Conservation (phyloP, 2,888 invertebrate species). For the Brachyopa scutellaris region DNA sequence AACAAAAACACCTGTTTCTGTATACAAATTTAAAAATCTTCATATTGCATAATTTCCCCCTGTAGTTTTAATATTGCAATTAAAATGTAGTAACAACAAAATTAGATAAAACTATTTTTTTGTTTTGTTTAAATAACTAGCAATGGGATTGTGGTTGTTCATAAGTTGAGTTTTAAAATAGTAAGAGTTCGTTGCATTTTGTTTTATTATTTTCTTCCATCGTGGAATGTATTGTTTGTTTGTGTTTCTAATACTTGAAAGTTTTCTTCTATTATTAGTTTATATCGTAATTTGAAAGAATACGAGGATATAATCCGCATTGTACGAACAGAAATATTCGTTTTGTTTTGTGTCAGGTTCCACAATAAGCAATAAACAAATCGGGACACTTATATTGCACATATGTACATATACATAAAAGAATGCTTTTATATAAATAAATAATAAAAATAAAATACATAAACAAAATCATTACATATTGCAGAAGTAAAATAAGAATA, state of each 20-base stretch:
- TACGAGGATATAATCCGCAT: background rate
- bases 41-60: constrained; percentile 67
- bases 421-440: constrained; percentile 19
- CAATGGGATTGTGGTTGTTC: constrained; percentile 68
- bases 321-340: constrained; percentile 5
- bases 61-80: constrained; percentile 59
- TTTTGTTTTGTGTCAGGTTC: constrained; percentile 61
- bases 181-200: constrained; percentile 68
- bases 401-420: constrained; percentile 21
- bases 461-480: constrained; percentile 4
- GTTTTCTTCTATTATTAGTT: constrained; percentile 5
- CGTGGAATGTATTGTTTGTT: constrained; percentile 57
- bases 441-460: constrained; percentile 7
- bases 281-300: background rate
- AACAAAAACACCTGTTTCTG: constrained; percentile 40
- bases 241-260: constrained; percentile 61
- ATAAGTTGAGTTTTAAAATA: constrained; percentile 11
- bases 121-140: constrained; percentile 11
- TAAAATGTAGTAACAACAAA: constrained; percentile 2
- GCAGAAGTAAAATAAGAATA: constrained; percentile 37
- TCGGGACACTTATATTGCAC: constrained; percentile 63
- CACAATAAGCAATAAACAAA: constrained; percentile 65
- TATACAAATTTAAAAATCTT: constrained; percentile 37
- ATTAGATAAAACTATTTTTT: background rate
- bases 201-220: constrained; percentile 1